Base-by-base conservation (phyloP, 1,140 invertebrate genomes). In the Drusus annulatus region DNA sequence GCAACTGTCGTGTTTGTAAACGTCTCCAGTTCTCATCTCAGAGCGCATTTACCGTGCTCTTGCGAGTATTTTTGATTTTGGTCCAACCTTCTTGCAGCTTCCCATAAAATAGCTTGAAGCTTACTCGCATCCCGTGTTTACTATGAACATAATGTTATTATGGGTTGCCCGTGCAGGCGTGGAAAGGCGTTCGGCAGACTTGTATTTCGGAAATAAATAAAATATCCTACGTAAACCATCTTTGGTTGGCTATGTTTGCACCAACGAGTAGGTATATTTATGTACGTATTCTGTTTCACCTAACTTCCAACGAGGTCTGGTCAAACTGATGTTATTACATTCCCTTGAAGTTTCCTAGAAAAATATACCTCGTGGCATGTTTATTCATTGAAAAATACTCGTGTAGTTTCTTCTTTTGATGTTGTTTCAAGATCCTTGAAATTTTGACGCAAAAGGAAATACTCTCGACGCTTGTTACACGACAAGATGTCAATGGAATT, bases 51-150 rank as follows among this genome's bases (percentile, higher is more conserved):
- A 45, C 36, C 36, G 19, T 19, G 68, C 50, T 71, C 54, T 71
- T 71, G 45, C 19, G 52, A 52, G 50, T 71, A 71, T 71, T 71
- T 71, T 71, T 71, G 68, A 50, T 71, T 19, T 52, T n/a, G 68
- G 68, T 71, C 68, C 68, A 71, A 71, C 68, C 45, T 21, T 71
- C 68, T 13, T 71, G 45, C 50, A 45, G 19, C 68, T 17, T 25
- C 68, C 17, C 36, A n/a, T 45, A 45, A 45, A 45, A 13, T 45
- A 45, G 36, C 31, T 36, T 36, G 8, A 7, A 36, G 31, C 36
- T 45, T 45, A 45, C 54, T 65, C 62, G 23, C 56, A 19, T 13
- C 19, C 62, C 31, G 63, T 71, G 36, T 71, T 50, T 71, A 69
- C 65, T 71, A 23, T 23, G 68, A 25, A 10, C 19, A 25, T 16